Conservation (phyloP, 2,797 vertebrate species). For the Paedocypris micromegethes region DNA sequence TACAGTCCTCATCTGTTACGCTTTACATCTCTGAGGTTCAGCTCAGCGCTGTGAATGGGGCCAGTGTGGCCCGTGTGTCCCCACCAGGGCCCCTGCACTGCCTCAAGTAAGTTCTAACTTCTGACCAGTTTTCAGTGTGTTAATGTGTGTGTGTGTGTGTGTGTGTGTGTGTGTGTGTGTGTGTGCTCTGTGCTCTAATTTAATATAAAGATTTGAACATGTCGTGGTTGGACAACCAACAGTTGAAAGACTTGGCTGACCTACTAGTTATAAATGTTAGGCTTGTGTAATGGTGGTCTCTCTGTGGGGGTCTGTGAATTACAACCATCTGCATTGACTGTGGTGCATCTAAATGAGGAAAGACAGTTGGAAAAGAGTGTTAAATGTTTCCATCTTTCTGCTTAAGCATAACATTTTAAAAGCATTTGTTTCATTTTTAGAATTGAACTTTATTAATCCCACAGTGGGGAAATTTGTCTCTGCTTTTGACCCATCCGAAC, state of each 20-base stretch:
- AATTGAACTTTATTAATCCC: too few relatives aligned
- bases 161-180: too few relatives aligned
- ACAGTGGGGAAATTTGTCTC: too few relatives aligned
- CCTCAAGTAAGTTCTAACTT: constrained; percentile 78
- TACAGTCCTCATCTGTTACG: constrained; percentile 92
- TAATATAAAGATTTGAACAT: too few relatives aligned
- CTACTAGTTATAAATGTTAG: too few relatives aligned
- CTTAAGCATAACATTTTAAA: neutral
- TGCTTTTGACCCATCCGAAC: too few relatives aligned
- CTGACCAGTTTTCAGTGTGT: neutral
- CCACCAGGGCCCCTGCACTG: constrained; percentile 91
- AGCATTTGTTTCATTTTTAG: too few relatives aligned
- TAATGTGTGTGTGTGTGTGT: too few relatives aligned
- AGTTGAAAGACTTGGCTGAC: too few relatives aligned
- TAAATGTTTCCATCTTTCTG: neutral
- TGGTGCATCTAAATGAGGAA: neutral
- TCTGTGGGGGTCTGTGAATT: neutral
- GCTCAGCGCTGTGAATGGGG: constrained; percentile 84
- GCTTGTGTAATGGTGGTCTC: neutral
- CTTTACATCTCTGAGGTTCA: constrained; percentile 94
- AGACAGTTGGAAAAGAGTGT: neutral
- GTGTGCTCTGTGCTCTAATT: too few relatives aligned
- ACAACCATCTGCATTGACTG: constrained; percentile 2
- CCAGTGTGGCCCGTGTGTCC: constrained; percentile 81
- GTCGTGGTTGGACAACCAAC: too few relatives aligned